Evolutionary conservation across 1,140 invertebrate genomes (phyloP).

Genomic region (Ectropis grisescens): DNA sequence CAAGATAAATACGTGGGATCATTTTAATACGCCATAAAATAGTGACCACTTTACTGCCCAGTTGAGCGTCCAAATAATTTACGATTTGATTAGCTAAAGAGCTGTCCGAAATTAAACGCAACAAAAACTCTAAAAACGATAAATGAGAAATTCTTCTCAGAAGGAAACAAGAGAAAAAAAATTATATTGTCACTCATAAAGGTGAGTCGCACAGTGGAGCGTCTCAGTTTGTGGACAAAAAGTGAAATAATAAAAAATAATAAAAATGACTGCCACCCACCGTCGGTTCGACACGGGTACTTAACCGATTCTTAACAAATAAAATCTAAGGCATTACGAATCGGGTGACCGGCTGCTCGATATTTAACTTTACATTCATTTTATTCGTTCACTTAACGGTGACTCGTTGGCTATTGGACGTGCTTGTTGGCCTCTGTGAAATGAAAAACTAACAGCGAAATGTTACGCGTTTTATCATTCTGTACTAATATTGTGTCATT

Average conservation of each 20-base stretch:
- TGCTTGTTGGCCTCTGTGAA: too few relatives aligned
- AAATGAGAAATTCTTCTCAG: constrained; percentile 40
- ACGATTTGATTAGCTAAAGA: constrained; percentile 60
- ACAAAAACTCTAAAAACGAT: constrained; percentile 43
- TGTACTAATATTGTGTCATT: too few relatives aligned
- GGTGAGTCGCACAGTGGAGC: constrained; percentile 48
- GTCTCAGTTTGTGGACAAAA: constrained; percentile 61
- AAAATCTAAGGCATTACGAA: constrained; percentile 70
- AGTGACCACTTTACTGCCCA: constrained; percentile 48
- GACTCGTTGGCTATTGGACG: too few relatives aligned
- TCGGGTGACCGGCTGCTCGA: constrained; percentile 31
- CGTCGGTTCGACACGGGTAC: constrained; percentile 67
- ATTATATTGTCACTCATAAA: constrained; percentile 62
- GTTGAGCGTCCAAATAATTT: constrained; percentile 49
- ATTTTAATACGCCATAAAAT: constrained; percentile 57
- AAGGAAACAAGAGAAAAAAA: constrained; percentile 37
- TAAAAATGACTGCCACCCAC: constrained; percentile 65
- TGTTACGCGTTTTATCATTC: too few relatives aligned
- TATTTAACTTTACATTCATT: constrained; percentile 34
- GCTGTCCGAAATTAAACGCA: constrained; percentile 46
- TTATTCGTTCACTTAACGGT: constrained; percentile 23
- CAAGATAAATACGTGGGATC: constrained; percentile 14
- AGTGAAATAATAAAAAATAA: constrained; percentile 58
- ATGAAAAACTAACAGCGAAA: too few relatives aligned
- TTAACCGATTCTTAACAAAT: constrained; percentile 72